Evolutionary conservation across 2,113 vertebrate genomes (phyloP).

Genomic region (Microtus montanus): DNA sequence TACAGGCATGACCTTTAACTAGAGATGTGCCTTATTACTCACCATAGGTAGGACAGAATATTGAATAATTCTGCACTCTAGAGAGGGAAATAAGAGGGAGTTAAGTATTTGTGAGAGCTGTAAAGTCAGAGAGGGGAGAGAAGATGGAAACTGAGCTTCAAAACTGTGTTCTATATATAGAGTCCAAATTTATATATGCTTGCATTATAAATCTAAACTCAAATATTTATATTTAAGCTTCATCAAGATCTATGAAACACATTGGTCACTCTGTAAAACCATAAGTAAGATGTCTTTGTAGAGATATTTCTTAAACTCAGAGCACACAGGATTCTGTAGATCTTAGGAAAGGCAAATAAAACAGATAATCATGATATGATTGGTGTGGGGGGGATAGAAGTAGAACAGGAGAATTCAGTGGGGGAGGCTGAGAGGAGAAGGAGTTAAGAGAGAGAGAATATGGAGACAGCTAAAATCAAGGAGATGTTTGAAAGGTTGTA

Average conservation of each 20-base stretch:
- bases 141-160: not conserved
- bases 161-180: not conserved
- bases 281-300: not conserved
- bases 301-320: not conserved
- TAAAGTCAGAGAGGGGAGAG: not conserved
- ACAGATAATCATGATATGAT: not conserved
- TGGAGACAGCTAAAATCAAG: not conserved
- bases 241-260: not conserved
- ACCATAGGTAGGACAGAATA: too few relatives aligned
- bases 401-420: not conserved
- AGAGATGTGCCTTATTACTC: not conserved
- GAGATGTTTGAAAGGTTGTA: not conserved
- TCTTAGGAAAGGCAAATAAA: not conserved
- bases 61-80: not conserved
- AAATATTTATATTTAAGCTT: not conserved
- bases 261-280: not conserved
- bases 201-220: not conserved
- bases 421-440: not conserved
- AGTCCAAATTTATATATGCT: not conserved
- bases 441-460: not conserved
- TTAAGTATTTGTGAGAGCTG: too few relatives aligned
- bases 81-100: not conserved
- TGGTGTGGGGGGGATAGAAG: not conserved
- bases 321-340: rapidly evolving
- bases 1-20: not conserved